Evolutionary conservation across 1,140 invertebrate species (phyloP).

Genomic region (Calliopsis andreniformis): DNA sequence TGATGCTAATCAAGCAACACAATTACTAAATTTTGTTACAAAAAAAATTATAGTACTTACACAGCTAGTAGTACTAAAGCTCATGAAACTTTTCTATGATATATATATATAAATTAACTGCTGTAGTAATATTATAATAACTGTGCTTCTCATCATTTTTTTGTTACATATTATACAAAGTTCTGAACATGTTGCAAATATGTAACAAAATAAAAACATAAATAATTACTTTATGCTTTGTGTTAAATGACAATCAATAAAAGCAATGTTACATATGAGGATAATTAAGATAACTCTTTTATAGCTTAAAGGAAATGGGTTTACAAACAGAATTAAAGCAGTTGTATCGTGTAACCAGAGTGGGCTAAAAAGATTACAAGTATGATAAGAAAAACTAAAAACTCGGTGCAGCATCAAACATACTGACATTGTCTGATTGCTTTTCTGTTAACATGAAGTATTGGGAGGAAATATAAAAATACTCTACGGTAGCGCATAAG

Average conservation of each 20-base stretch:
- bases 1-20: not conserved
- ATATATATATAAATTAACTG: not conserved
- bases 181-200: no score
- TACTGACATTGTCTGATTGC: constrained; percentile 7
- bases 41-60: not conserved
- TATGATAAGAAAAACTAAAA: not conserved
- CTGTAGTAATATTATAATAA: not conserved
- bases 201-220: no score
- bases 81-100: not conserved
- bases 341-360: constrained; percentile 36
- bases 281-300: not conserved
- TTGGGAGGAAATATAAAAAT: constrained; percentile 9
- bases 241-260: not conserved
- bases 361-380: not conserved
- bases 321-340: constrained; percentile 1
- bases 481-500: constrained; percentile 44
- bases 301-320: not conserved
- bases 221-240: not conserved
- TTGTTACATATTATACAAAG: no score
- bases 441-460: constrained; percentile 2
- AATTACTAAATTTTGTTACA: not conserved
- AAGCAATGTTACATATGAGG: not conserved
- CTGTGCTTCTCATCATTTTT: not conserved
- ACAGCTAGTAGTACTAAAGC: not conserved
- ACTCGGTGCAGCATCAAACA: not conserved